Percentiles rank a stretch among this genome's conserved stretches.
Conservation (phyloP, 2,888 invertebrate genomes). For the Cepaea hortensis region DNA sequence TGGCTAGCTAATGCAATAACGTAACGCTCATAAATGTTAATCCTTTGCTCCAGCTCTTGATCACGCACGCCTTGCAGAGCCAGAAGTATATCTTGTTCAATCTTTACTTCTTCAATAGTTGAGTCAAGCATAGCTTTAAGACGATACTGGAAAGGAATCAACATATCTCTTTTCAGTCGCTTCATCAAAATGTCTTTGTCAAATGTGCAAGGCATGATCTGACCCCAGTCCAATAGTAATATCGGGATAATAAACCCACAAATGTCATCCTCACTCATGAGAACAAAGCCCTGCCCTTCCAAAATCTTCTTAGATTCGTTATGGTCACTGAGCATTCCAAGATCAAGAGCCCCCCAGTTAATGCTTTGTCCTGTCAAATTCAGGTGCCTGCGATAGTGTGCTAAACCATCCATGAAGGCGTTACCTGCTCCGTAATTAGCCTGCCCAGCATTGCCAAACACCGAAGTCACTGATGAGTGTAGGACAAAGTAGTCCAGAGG, state of each 20-base stretch:
- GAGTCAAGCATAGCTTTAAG: conserved; percentile 44
- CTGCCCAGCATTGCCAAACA: conserved; percentile 64
- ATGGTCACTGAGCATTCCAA: conserved; percentile 57
- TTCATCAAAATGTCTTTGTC: conserved; percentile 53
- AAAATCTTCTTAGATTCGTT: conserved; percentile 30
- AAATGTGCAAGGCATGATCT: conserved; percentile 53
- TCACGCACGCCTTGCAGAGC: conserved; percentile 48
- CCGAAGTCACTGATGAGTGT: conserved; percentile 63
- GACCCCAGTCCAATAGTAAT: conserved; percentile 53
- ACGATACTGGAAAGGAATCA: conserved; percentile 44
- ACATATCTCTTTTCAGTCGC: conserved; percentile 46
- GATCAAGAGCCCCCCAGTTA: conserved; percentile 65
- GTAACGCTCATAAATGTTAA: conserved; percentile 50
- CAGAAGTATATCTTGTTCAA: conserved; percentile 48
- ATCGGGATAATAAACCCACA: conserved; percentile 52
- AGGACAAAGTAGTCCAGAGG: conserved; percentile 64
- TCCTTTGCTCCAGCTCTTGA: conserved; percentile 43
- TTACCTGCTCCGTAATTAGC: conserved; percentile 66
- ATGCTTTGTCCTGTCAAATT: conserved; percentile 61
- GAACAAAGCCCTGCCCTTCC: conserved; percentile 48
- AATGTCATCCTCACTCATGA: conserved; percentile 48
- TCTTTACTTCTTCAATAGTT: conserved; percentile 26
- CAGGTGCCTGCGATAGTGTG: conserved; percentile 56
- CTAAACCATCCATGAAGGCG: conserved; percentile 63
- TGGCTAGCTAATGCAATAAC: conserved; percentile 48